These are phyloP conservation scores for Eurypyga helias DNA, from an alignment of 2,113 vertebrate species.

Conservation along the genomic window DNA sequence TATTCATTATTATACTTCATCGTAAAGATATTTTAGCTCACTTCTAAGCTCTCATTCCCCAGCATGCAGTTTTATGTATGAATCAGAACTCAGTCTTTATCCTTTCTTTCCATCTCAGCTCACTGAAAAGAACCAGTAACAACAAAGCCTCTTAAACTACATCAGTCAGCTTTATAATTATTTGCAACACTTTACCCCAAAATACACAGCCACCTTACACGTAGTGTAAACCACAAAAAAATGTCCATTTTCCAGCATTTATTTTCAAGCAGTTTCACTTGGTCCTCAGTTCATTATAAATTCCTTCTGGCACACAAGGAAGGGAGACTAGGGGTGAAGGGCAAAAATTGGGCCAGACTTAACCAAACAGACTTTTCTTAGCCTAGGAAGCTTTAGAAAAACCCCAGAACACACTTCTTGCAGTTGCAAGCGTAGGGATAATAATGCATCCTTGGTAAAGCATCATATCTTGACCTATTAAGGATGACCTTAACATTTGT, in stretches of 20 bases:
- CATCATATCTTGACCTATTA: neutral
- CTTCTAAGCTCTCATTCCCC: neutral
- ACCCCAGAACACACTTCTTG: neutral
- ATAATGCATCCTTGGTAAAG: neutral
- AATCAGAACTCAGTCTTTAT: neutral
- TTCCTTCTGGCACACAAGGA: neutral
- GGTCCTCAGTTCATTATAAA: neutral
- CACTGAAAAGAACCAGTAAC: neutral
- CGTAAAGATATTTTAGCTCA: neutral
- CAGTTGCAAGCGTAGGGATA: neutral
- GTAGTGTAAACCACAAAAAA: neutral
- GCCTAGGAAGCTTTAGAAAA: neutral
- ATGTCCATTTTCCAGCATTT: neutral
- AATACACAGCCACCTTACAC: neutral
- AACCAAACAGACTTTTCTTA: neutral
- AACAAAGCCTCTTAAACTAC: neutral
- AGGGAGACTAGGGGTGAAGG: rapidly evolving
- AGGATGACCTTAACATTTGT: neutral
- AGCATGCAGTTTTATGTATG: neutral
- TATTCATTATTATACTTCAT: neutral
- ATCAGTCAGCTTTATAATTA: neutral
- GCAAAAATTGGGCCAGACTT: neutral
- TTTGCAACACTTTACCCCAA: neutral
- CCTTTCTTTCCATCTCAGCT: neutral
- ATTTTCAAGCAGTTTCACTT: neutral